These are phyloP conservation scores for Pantelozetes paolii DNA, from an alignment of 2,888 invertebrate genomes.

Conservation along the genomic window DNA sequence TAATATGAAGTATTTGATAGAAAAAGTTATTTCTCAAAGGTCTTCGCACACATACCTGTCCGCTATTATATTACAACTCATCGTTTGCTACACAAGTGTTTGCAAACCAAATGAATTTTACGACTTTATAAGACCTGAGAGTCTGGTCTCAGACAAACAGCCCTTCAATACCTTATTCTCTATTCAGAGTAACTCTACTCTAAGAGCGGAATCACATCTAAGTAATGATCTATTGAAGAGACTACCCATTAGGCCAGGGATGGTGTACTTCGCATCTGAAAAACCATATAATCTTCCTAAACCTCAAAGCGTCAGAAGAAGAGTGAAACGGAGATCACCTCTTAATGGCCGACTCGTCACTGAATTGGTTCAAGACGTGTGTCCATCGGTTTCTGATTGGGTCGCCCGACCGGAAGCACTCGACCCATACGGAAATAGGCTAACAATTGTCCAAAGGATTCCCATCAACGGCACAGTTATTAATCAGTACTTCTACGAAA, in stretches of 20 bases:
- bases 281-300: conserved; percentile 9
- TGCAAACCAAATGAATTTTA: neutral
- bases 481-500: conserved; percentile 45
- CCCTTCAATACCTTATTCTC: neutral
- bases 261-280: conserved; percentile 20
- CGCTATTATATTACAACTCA: neutral
- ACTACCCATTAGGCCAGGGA: conserved; percentile 26
- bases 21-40: neutral
- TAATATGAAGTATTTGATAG: conserved; percentile 14
- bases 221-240: neutral
- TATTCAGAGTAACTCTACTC: neutral
- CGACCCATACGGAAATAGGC: conserved; percentile 43
- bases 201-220: neutral
- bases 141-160: neutral
- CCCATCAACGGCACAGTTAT: conserved; percentile 43
- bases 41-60: neutral
- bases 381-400: conserved; percentile 44
- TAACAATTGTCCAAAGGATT: conserved; percentile 43
- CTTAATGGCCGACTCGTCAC: neutral
- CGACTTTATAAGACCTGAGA: neutral
- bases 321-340: neutral
- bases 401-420: conserved; percentile 42
- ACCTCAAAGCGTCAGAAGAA: neutral
- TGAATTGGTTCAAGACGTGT: conserved; percentile 42
- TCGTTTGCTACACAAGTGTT: conserved; percentile 2